Evolutionary conservation across 2,888 invertebrate species (phyloP), one percentile per base, ranked within the genome.

Genomic region (Xestia rhomboidea): DNA sequence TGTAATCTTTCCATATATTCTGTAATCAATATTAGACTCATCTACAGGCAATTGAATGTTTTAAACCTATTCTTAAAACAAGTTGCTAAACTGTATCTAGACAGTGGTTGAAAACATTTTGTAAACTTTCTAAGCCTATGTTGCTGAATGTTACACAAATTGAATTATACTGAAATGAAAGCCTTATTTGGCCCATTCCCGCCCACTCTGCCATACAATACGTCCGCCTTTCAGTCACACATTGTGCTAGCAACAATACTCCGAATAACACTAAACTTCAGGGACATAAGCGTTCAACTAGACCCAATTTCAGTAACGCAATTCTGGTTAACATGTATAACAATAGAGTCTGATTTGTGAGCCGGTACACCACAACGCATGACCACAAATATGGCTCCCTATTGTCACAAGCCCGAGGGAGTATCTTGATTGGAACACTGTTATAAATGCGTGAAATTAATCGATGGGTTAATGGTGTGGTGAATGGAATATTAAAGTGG

Each of bases 331-430:
- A 84, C 84, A 81, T 80, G 76, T 79, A 79, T 73, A 81, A 90
- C 90, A 90, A 90, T 90, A 71, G 86, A 51, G 64, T 73, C 86
- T 90, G 89, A 90, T 90, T 90, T 90, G 90, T 85, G 86, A 83
- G 83, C 74, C 70, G 77, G 76, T 68, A 68, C 69, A 80, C 85
- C 90, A 78, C 87, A 87, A 81, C 83, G 79, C 77, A 82, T 76
- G 82, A 83, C 90, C 90, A 83, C 89, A 89, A 87, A 89, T 86
- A 90, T 88, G 76, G 77, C 60, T 70, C 78, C 69, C 87, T 77
- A 90, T 90, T 90, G 90, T 82, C 79, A 81, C 41, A 67, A 46
- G 73, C 83, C 69, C 77, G 41, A 38, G 81, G 79, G 82, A 84
- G 73, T 88, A 87, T 86, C 90, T 88, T 87, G 88, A 90, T 90